Base-by-base conservation (phyloP, 64 coral and sea anemone genomes). In the Anthopleura sola region DNA sequence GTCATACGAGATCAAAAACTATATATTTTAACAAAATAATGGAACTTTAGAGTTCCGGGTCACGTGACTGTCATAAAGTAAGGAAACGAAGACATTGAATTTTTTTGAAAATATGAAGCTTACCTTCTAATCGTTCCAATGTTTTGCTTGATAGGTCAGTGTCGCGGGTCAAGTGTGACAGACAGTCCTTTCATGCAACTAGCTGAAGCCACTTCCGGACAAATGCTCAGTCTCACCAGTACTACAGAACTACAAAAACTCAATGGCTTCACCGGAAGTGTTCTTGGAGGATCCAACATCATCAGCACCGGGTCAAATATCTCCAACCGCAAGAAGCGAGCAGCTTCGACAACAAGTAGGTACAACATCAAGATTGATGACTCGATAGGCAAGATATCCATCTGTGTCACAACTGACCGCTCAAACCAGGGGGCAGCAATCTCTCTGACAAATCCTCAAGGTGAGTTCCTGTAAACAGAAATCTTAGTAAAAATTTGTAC, bases 221-320 rank as follows among this genome's bases (percentile, higher is more conserved):
- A 98, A 50, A 68, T 88, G 36, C 69, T 98, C 20, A 55, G 23
- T 18, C 86, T 98, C 14, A 77, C 46, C 10, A 75, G 57, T 32
- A 28, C 58, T 18, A 37, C 48, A 6, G 92, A 98, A 49, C 37
- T 98, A 92, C 8, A 84, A 89, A 17, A 89, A 56, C 83, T 98
- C 0, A 86, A 53, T 39, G 68, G 50, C 21, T 66, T 89, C 64
- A 98, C 92, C 14, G 82, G 86, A n/a, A 86, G 89, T 11, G 88
- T 88, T 14, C 83, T 98, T 11, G 92, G 86, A 3, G 95, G 95
- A 8, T 82, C 86, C 13, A 98, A 85, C 44, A 69, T 88, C 2
- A 81, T 94, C 10, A 88, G 83, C 24, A 46, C 85, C 17, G 95
- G 95, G 3, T 91, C 92, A 31, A 94, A 84, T 36, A 8, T 24